Evolutionary conservation across 2,888 invertebrate species (phyloP).

Genomic region (Nebria brevicollis): DNA sequence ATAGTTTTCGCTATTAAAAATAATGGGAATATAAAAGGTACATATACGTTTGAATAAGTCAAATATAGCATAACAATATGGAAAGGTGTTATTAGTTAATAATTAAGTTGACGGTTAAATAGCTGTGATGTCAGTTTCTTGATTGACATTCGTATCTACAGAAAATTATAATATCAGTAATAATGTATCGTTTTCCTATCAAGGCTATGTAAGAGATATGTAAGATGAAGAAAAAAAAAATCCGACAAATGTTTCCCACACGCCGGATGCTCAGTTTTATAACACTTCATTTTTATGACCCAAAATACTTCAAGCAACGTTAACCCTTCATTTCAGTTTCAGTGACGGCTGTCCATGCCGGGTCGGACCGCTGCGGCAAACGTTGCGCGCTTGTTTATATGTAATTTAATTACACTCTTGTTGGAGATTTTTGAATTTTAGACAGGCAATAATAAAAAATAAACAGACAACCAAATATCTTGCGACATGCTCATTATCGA

Average conservation of each 20-base stretch:
- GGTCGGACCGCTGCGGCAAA: neutral
- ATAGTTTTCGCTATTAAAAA: neutral
- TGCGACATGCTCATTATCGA: constrained; percentile 9
- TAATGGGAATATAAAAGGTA: neutral
- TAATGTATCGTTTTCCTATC: constrained; percentile 44
- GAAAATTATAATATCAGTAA: constrained; percentile 45
- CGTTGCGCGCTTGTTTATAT: constrained; percentile 14
- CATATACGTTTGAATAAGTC: neutral
- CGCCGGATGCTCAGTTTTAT: constrained; percentile 27
- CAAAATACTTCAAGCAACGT: neutral
- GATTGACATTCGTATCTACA: constrained; percentile 22
- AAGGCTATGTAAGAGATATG: constrained; percentile 5
- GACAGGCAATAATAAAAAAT: neutral
- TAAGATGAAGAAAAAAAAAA: neutral
- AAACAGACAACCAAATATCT: neutral
- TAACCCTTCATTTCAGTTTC: constrained; percentile 7
- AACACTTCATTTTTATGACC: constrained; percentile 17
- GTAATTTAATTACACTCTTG: constrained; percentile 35
- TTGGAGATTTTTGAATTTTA: constrained; percentile 10
- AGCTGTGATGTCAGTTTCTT: constrained; percentile 30
- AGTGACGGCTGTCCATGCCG: neutral
- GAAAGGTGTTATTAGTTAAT: constrained; percentile 44
- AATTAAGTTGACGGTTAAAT: constrained; percentile 46
- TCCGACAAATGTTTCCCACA: constrained; percentile 24
- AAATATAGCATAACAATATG: neutral